Conservation (phyloP, 2,113 vertebrate species). For the human (Homo sapiens) region GRCh38 chr4:80474501-80475000, state of each 20-base stretch:
- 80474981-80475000: background rate
- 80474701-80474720: background rate
- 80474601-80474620: background rate
- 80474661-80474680: background rate
- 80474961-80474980: background rate
- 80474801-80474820: background rate
- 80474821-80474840: background rate
- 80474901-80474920: background rate
- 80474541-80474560: background rate
- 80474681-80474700: background rate
- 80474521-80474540: background rate
- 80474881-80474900: background rate
- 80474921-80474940: background rate
- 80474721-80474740: background rate
- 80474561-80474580: background rate
- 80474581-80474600: background rate
- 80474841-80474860: background rate
- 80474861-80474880: background rate
- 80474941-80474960: background rate
- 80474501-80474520: background rate
- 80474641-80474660: background rate
- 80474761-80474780: background rate
- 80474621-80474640: background rate
- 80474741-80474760: conserved; percentile 5
- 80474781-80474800: background rate